Base-by-base conservation (phyloP, 2,888 invertebrate species). In the Arge pagana region DNA sequence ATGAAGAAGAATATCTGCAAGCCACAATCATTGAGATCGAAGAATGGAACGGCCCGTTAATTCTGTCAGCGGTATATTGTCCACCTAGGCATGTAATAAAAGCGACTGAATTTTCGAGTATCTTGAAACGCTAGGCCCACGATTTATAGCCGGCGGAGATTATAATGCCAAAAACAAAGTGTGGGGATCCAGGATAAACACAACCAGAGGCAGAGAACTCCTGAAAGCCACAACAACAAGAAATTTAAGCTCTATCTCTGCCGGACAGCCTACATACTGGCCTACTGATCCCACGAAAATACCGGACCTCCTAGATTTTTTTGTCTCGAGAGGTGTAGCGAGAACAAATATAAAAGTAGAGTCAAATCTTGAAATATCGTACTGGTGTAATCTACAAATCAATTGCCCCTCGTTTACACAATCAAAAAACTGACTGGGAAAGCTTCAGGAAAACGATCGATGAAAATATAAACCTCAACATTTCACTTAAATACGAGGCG, bases 291-390 rank as follows among this genome's bases (percentile, higher is more conserved):
- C 40, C 10, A 55, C 54, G n/a, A 61, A 64, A 58, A 52, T 57
- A 19, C 65, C 66, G 3, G 61, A 66, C 18, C 40, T 63, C n/a
- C 31, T 64, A 3, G 63, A 62, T 42, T 55, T 67, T 33, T 62
- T 58, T 31, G 53, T 64, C 3, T 53, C 57, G 5, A 60, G 60
- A 28, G 53, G 53, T 4, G 54, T 61, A 23, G 28, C 51, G 8
- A 16, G 30, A 40, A 56, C 53, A 18, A 55, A 56, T 42, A 49
- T 50, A n/a, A 31, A 50, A 24, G 40, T 51, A 18, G 50, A 56
- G 50, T 43, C 54, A 15, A 52, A 52, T 24, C 41, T 53, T 19
- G 64, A 66, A 33, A 33, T 66, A 11, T 54, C 56, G 53, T 35
- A 53, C 57, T 26, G 42, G 36, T 33, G 26, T 56, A 21, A 52